Percentiles rank a stretch among this genome's conserved stretches.
Evolutionary conservation across 2,113 vertebrate genomes (phyloP).

Genomic region (Eptesicus fuscus): DNA sequence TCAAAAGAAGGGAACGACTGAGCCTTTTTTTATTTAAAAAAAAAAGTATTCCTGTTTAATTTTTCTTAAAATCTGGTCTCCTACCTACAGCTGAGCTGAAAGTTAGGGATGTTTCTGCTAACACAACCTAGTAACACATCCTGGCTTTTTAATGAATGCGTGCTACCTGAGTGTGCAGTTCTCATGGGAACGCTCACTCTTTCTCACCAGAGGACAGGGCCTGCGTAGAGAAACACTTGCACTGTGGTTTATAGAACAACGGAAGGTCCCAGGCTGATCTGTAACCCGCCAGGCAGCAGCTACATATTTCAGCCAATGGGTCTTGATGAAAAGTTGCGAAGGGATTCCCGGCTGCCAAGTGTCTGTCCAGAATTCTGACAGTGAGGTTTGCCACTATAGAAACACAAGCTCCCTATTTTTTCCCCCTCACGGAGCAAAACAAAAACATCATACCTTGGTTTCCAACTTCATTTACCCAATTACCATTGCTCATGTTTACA

Average conservation of each 20-base stretch:
- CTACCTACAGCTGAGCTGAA: background rate
- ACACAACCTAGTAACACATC: background rate
- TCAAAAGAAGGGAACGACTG: background rate
- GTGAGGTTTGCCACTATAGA: slow-evolving; percentile 70
- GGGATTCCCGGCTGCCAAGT: slow-evolving; percentile 60
- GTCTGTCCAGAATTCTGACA: slow-evolving; percentile 72
- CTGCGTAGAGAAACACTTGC: background rate
- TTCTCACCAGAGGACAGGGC: background rate
- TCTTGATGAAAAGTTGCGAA: slow-evolving; percentile 52
- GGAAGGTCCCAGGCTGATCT: background rate
- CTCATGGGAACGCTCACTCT: background rate
- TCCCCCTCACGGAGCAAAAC: slow-evolving; percentile 62
- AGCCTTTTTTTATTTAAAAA: background rate
- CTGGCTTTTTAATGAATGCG: background rate
- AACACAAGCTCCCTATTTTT: slow-evolving; percentile 71
- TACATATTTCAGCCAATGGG: slow-evolving; percentile 34
- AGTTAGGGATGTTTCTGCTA: background rate
- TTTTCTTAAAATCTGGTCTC: background rate
- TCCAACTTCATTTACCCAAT: slow-evolving; percentile 76
- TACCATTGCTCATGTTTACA: slow-evolving; percentile 72
- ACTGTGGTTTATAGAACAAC: background rate
- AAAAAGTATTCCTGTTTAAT: background rate
- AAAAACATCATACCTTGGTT: slow-evolving; percentile 78
- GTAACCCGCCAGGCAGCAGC: background rate
- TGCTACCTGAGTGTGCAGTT: background rate